Base-by-base conservation (phyloP, 1,140 invertebrate genomes). In the Oscheius sp. region DNA sequence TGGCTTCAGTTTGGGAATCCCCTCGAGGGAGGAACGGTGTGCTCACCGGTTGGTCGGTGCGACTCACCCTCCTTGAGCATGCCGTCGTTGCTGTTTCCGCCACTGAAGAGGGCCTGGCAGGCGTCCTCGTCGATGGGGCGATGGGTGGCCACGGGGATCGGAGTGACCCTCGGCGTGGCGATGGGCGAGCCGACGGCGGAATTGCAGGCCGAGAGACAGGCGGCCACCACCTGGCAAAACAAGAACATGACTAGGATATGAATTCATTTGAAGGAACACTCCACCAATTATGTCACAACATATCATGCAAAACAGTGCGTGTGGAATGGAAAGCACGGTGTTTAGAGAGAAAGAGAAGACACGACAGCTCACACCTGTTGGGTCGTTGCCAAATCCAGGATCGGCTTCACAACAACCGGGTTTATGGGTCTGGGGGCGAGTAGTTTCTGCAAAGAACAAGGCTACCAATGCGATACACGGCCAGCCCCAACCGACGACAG, bases 111-210 rank as follows among this genome's bases (percentile, higher is more conserved):
- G n/a, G 61, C 69, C 2, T 64, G 46, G 3, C 45, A 35, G 15
- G 31, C 15, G 15, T 64, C 61, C 2, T 64, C 62, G 4, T 62
- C 45, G 28, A 34, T 32, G 10, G 23, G 61, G 4, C 32, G 61
- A 32, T 15, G 15, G 4, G 10, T 42, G 26, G 28, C 13, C n/a
- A 58, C 26, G 15, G 31, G 65, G 2, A 68, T 59, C 18, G 68
- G 68, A 7, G 68, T 73, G 29, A 65, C 42, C 3, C 73, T 32
- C 7, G 73, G 73, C 23, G 73, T 73, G 3, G 34, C 46, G 18
- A 72, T 65, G 2, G 73, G 73, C 15, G 73, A 65, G 18, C n/a
- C 7, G 10, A 71, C 26, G 20, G 49, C 34, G 3, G 65, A 67
- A 52, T 45, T 71, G n/a, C 61, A 49, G n/a, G n/a, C 69, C 3